Base-by-base conservation (phyloP, 1,140 invertebrate species). In the Cryptotermes secundus region DNA sequence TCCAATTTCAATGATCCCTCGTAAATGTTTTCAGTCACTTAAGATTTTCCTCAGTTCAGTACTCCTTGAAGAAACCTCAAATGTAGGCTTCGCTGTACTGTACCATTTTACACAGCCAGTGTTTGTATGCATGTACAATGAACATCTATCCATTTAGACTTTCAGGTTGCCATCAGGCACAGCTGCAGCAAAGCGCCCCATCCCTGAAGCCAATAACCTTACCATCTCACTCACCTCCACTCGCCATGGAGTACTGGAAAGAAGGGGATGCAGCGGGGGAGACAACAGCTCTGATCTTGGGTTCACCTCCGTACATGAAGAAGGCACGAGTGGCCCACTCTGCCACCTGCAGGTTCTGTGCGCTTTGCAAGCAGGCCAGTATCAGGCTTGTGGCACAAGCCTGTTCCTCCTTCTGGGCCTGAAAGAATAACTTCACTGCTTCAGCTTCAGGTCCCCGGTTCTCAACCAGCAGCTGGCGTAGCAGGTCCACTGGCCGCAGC, bases 321-420 rank as follows among this genome's bases (percentile, higher is more conserved):
- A 99, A 98, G 0, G 97, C 97, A 87, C 96, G 93, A 2, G 95
- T 95, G 7, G 98, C 97, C 94, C 96, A 96, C 87, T 98, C 95
- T 72, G 94, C 92, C 0, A 94, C 91, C 87, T 96, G 94, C 42
- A 93, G 92, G 85, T 95, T 95, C 86, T 92, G 93, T 83, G 92
- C 90, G 86, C 89, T 92, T 87, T 93, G 93, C 86, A 93, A 92
- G 79, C 96, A 98, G 0, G 97, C 97, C 80, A 99, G 88, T 86
- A 97, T 94, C 6, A 99, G 90, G 84, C 95, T 95, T 12, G 96
- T 97, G 0, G 96, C 96, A 90, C 97, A 98, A 0, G 97, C 97
- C 90, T 98, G 96, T 80, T 96, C 94, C 49, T 94, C 92, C 82
- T 94, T 95, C 87, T 97, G 95, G 3, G 95, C 92, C 87, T 94